A percentile compares a stretch with the other conserved stretches of the same genome.
phyloP scores from a whole-genome alignment of 1,140 invertebrate species.

The Paraescarpia echinospica region DNA sequence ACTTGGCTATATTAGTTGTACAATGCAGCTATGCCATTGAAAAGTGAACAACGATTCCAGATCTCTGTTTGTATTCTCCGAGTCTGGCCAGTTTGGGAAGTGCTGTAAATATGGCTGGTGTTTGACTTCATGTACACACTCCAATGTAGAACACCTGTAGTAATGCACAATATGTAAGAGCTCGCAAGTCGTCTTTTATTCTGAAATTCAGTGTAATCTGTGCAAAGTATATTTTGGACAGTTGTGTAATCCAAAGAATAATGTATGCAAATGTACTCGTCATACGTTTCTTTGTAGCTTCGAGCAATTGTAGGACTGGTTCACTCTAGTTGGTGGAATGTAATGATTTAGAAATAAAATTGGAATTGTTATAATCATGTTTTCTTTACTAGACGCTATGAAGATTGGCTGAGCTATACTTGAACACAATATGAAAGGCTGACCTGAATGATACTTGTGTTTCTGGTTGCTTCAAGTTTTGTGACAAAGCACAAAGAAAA shows the following conservation, averaged over 20 bases:
- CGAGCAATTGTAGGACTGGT: background rate
- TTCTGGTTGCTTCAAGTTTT: too few relatives aligned
- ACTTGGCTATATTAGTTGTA: background rate
- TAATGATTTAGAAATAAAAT: constrained; percentile 7
- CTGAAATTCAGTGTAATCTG: background rate
- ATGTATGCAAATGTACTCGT: background rate
- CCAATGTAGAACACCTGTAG: background rate
- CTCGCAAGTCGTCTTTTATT: background rate
- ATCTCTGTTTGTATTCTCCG: background rate
- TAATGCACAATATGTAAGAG: background rate
- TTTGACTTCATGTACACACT: background rate
- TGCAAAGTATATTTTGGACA: background rate
- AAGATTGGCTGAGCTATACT: background rate
- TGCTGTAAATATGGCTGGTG: background rate
- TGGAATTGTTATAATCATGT: background rate
- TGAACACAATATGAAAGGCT: too few relatives aligned
- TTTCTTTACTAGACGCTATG: background rate
- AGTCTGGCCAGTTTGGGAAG: background rate
- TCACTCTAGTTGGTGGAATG: background rate
- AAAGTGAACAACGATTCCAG: background rate
- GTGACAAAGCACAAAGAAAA: too few relatives aligned
- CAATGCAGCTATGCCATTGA: background rate
- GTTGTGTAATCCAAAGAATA: background rate
- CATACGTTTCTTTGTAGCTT: background rate
- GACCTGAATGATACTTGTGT: too few relatives aligned